phyloP scores from a whole-genome alignment of 2,888 invertebrate species.

The Hydraecia micacea region DNA sequence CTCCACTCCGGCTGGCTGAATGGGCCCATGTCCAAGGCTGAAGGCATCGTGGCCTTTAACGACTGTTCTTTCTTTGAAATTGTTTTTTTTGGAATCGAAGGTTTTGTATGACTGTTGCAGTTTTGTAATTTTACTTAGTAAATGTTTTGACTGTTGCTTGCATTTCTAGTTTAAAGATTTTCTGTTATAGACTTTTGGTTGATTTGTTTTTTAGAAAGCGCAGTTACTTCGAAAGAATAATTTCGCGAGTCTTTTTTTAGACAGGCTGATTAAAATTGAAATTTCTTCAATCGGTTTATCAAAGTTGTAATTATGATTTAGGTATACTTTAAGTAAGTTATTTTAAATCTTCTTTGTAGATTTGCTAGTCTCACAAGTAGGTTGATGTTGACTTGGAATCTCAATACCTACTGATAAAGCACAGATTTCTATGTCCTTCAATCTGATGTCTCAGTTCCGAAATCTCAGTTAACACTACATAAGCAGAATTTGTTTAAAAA shows the following conservation, averaged over 20 bases:
- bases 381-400: slow-evolving; percentile 8
- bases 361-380: background rate
- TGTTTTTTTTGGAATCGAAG: slow-evolving; percentile 5
- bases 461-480: background rate
- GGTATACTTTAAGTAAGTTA: background rate
- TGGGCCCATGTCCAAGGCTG: slow-evolving; percentile 81
- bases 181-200: background rate
- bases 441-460: background rate
- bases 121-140: background rate
- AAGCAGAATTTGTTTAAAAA: background rate
- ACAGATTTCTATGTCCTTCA: background rate
- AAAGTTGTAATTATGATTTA: background rate
- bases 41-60: slow-evolving; percentile 77
- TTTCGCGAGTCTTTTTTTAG: background rate
- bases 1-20: slow-evolving; percentile 89
- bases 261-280: background rate
- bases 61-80: background rate
- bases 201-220: background rate
- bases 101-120: background rate
- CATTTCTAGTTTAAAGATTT: background rate
- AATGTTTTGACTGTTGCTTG: background rate
- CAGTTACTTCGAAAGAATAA: background rate
- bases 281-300: background rate
- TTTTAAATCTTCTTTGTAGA: slow-evolving; percentile 1
- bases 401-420: slow-evolving; percentile 11